Base-by-base conservation (phyloP, 2,113 vertebrate genomes). In the Gallinago jamesoni region DNA sequence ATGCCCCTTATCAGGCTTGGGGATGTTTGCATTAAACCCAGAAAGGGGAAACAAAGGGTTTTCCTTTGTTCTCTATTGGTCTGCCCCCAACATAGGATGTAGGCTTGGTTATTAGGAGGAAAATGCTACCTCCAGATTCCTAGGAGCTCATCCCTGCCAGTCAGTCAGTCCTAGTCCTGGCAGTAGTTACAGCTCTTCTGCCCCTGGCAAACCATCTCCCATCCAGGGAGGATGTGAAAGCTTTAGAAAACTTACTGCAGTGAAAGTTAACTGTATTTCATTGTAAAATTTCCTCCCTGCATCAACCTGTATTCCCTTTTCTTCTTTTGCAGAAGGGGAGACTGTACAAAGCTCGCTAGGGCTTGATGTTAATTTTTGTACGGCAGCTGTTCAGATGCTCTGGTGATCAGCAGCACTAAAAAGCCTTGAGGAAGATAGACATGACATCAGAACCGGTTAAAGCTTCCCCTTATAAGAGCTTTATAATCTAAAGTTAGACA, bases 401-500 rank as follows among this genome's bases (percentile, higher is more conserved):
- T 84, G 56, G 47, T 86, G 72, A 92, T 90, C 30, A 90, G 83
- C 68, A 94, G 63, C 75, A 81, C 30, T 52, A 68, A 89, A 93
- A 95, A 88, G 56, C 39, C 56, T 82, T 74, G 60, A 69, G 66
- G 72, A 91, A 67, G 21, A 30, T 22, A 57, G 35, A 21, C 56
- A 59, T 88, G 82, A 57, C 88, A 93, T 86, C 37, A 63, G 66
- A 86, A 59, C 60, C 70, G 41, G n/a, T 83, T 94, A 86, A 93
- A 88, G 63, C 75, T 85, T 91, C n/a, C 52, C 68, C 33, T 80
- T 21, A 7, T 55, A 59, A 91, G 78, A 90, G 90, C 87, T 94
- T 90, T 83, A 33, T 88, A 90, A 69, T 88, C 67, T 91, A 50
- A 93, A 92, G 82, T 90, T 74, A 92, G 88, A 80, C 68, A 62